Evolutionary conservation across 1,140 invertebrate species (phyloP).

Genomic region (Bombus pascuorum): DNA sequence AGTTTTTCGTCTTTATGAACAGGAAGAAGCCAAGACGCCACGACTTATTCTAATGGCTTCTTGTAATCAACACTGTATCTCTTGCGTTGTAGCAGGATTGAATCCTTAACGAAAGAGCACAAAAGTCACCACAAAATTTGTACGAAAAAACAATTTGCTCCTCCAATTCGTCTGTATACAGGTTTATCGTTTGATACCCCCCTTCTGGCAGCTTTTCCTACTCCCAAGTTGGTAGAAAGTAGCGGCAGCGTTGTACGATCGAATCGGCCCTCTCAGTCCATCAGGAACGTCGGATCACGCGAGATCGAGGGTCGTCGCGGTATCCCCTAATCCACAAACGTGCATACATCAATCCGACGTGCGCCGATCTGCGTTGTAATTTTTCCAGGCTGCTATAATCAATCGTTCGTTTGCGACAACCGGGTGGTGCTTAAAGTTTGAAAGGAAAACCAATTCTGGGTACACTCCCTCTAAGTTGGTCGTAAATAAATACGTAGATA

Average conservation of each 20-base stretch:
- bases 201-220: conserved; percentile 57
- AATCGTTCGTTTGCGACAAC: not conserved
- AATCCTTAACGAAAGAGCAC: too few relatives aligned
- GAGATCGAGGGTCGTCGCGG: conserved; percentile 33
- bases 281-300: conserved; percentile 46
- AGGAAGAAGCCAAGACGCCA: not conserved
- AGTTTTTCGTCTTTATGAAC: not conserved
- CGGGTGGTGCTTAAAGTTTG: not conserved
- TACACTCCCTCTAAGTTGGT: not conserved
- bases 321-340: not conserved
- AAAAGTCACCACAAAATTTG: not conserved
- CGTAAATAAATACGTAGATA: not conserved
- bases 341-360: not conserved
- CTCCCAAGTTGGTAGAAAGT: conserved; percentile 44
- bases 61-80: not conserved
- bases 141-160: not conserved
- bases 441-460: not conserved
- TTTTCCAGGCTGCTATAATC: too few relatives aligned
- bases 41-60: not conserved
- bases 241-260: conserved; percentile 23
- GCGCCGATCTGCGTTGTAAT: not conserved
- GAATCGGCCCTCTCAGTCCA: conserved; percentile 49
- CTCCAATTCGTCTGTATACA: conserved; percentile 11
- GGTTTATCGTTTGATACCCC: conserved; percentile 51
- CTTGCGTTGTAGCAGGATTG: not conserved